A percentile compares a stretch with the other conserved stretches of the same genome.
Evolutionary conservation across 2,797 vertebrate species (phyloP).

Genomic region (Rhinophrynus dorsalis): DNA sequence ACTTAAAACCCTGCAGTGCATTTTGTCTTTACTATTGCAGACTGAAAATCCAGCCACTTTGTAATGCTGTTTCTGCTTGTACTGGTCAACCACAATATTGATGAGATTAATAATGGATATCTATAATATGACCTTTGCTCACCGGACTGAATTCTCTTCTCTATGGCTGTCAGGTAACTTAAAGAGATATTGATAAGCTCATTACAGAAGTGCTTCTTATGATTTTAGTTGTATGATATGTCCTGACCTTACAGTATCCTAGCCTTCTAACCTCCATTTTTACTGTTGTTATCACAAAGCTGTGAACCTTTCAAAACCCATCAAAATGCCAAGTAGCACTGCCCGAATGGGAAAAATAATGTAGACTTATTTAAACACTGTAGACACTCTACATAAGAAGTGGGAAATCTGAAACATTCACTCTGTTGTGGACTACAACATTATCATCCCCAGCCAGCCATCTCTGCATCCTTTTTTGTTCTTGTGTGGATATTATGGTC

Average conservation of each 20-base stretch:
- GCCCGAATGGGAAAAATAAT: constrained; percentile 44
- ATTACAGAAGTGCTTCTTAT: constrained; percentile 60
- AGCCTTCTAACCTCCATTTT: constrained; percentile 40
- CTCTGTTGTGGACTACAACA: too few species aligned
- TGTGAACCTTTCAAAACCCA: constrained; percentile 62
- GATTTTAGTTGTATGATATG: constrained; percentile 57
- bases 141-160: constrained; percentile 61
- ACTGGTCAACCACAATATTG: constrained; percentile 67
- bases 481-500: too few species aligned
- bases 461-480: too few species aligned
- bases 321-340: constrained; percentile 70
- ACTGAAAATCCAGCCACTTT: constrained; percentile 55
- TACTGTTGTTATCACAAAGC: constrained; percentile 26
- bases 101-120: constrained; percentile 71
- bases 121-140: constrained; percentile 66
- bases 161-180: constrained; percentile 62
- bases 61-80: constrained; percentile 64
- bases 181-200: constrained; percentile 69
- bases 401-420: too few species aligned
- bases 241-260: constrained; percentile 55
- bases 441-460: too few species aligned
- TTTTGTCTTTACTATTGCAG: not conserved
- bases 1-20: not conserved
- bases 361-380: too few species aligned
- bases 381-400: too few species aligned